A percentile compares a stretch with the other conserved stretches of the same genome.
Evolutionary conservation across 2,888 invertebrate species (phyloP).

Genomic region (Hemistola chrysoprasaria): DNA sequence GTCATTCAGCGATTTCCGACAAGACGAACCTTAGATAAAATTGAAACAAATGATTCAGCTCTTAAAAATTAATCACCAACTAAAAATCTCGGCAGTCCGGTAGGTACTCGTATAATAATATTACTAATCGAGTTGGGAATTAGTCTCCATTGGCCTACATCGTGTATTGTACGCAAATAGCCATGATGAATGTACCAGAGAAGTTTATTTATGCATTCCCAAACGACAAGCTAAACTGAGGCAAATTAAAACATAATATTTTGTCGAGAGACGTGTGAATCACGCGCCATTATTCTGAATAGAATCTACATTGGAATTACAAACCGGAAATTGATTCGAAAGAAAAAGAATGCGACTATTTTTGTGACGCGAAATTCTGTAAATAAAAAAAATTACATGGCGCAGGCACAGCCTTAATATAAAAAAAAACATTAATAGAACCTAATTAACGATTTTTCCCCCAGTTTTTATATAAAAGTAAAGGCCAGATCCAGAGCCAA

Average conservation of each 20-base stretch:
- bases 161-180: constrained; percentile 23
- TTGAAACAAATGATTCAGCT: no score
- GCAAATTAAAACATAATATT: constrained; percentile 21
- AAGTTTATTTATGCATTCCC: constrained; percentile 22
- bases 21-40: no score
- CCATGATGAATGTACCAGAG: constrained; percentile 18
- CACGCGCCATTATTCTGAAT: constrained; percentile 31
- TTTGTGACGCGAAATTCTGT: neutral
- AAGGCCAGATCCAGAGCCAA: no score
- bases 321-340: no score
- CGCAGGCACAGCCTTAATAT: no score
- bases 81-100: constrained; percentile 9
- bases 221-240: constrained; percentile 14
- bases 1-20: no score
- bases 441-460: no score
- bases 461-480: no score
- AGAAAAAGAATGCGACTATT: neutral
- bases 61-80: no score
- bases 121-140: constrained; percentile 32
- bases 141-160: constrained; percentile 27
- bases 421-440: no score
- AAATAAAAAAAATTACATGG: no score
- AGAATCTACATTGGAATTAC: neutral
- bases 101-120: constrained; percentile 14
- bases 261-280: constrained; percentile 31